Percentiles rank a stretch among this genome's conserved stretches.
These are phyloP conservation scores for Euwallacea fornicatus DNA, from an alignment of 1,140 invertebrate species.

Conservation along the genomic window DNA sequence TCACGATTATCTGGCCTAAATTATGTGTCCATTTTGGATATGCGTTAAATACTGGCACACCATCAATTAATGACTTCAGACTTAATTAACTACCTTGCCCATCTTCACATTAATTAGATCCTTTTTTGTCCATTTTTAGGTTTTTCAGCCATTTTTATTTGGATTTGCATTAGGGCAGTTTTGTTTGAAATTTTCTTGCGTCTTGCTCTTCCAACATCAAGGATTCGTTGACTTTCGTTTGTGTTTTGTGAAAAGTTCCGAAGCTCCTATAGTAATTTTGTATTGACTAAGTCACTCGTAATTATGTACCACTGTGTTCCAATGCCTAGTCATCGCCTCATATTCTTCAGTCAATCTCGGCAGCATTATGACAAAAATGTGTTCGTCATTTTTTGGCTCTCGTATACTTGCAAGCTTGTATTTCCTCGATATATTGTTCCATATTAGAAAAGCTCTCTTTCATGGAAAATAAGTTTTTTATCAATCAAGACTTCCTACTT, in stretches of 20 bases:
- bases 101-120: not conserved
- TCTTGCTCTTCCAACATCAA: slow-evolving; percentile 24
- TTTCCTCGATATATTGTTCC: not conserved
- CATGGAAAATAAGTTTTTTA: not conserved
- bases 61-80: slow-evolving; percentile 28
- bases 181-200: slow-evolving; percentile 18
- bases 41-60: slow-evolving; percentile 15
- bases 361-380: slow-evolving; percentile 36
- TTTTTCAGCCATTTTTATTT: not conserved
- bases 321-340: slow-evolving; percentile 47
- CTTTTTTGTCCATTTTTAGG: not conserved
- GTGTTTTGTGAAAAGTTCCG: not conserved
- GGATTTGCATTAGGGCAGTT: slow-evolving; percentile 3
- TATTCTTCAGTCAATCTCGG: slow-evolving; percentile 42
- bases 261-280: slow-evolving; percentile 45
- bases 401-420: not conserved
- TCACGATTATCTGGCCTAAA: slow-evolving; percentile 41
- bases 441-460: not conserved
- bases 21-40: slow-evolving; percentile 57
- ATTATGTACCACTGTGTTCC: slow-evolving; percentile 46
- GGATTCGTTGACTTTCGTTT: not conserved
- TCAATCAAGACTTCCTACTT: not conserved
- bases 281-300: slow-evolving; percentile 46
- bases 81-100: slow-evolving; percentile 28
- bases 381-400: not conserved